phyloP scores from a whole-genome alignment of 2,888 invertebrate species.

The Drosophila paramelanica region DNA sequence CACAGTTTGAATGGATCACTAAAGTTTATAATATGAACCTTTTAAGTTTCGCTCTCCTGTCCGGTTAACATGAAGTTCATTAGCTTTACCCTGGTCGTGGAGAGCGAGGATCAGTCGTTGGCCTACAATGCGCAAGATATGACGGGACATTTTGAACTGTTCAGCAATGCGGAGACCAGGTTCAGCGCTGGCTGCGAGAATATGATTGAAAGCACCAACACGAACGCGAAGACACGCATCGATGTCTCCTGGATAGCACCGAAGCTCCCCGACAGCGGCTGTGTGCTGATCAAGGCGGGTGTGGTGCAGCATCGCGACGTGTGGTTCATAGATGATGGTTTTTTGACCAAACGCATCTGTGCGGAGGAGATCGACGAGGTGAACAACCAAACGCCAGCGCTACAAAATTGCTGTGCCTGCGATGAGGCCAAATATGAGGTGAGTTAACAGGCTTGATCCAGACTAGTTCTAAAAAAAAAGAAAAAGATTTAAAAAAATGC shows the following conservation, averaged over 20 bases:
- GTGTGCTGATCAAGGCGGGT: conserved; percentile 92
- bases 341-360: conserved; percentile 90
- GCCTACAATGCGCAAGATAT: conserved; percentile 83
- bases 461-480: too few species aligned
- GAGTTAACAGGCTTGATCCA: background rate
- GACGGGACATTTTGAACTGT: conserved; percentile 88
- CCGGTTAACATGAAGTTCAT: conserved; percentile 89
- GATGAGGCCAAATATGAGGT: conserved; percentile 99
- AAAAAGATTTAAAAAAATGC: too few species aligned
- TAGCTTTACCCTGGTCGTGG: conserved; percentile 92
- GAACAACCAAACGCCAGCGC: conserved; percentile 88
- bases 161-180: conserved; percentile 90
- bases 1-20: background rate
- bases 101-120: conserved; percentile 86
- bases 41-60: conserved; percentile 88
- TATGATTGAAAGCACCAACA: conserved; percentile 92
- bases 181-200: conserved; percentile 93
- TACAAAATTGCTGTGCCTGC: conserved; percentile 95
- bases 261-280: conserved; percentile 89
- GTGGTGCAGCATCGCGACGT: conserved; percentile 90
- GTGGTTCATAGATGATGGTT: conserved; percentile 94
- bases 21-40: background rate
- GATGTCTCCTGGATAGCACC: conserved; percentile 94
- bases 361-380: conserved; percentile 88
- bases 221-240: conserved; percentile 90